Percentiles rank a stretch among this genome's conserved stretches.
phyloP scores from a whole-genome alignment of 2,888 invertebrate genomes.

The Epinotia nisella region DNA sequence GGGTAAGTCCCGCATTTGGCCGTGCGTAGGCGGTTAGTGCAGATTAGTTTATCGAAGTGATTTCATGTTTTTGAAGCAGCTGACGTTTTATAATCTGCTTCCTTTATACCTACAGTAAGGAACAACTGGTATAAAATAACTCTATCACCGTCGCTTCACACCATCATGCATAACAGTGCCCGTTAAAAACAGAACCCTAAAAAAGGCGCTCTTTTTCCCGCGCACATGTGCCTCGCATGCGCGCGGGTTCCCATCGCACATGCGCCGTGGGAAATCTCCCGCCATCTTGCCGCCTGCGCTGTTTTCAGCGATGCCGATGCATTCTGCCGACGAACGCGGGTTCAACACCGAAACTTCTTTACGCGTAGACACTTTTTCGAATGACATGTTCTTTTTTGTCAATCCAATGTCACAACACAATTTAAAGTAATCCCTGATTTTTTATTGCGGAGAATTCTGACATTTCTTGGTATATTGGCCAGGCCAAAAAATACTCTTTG shows the following conservation, averaged over 20 bases:
- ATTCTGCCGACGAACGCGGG: slow-evolving; percentile 47
- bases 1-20: too few relatives aligned
- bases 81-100: background rate
- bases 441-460: too few relatives aligned
- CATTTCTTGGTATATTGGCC: too few relatives aligned
- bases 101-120: background rate
- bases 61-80: too few relatives aligned
- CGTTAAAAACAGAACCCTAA: slow-evolving; percentile 37
- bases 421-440: too few relatives aligned
- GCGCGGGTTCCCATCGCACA: slow-evolving; percentile 65
- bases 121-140: background rate
- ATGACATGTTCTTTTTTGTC: background rate
- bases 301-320: slow-evolving; percentile 57
- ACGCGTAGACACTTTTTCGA: background rate
- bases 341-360: background rate
- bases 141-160: slow-evolving; percentile 12
- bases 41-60: too few relatives aligned
- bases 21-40: too few relatives aligned
- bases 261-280: slow-evolving; percentile 72
- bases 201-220: slow-evolving; percentile 61
- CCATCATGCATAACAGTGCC: slow-evolving; percentile 15
- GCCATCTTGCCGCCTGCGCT: slow-evolving; percentile 63
- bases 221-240: slow-evolving; percentile 69
- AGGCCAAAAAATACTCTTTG: too few relatives aligned
- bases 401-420: background rate